phyloP scores from a whole-genome alignment of 1,140 invertebrate genomes.

The Temnothorax nylanderi region DNA sequence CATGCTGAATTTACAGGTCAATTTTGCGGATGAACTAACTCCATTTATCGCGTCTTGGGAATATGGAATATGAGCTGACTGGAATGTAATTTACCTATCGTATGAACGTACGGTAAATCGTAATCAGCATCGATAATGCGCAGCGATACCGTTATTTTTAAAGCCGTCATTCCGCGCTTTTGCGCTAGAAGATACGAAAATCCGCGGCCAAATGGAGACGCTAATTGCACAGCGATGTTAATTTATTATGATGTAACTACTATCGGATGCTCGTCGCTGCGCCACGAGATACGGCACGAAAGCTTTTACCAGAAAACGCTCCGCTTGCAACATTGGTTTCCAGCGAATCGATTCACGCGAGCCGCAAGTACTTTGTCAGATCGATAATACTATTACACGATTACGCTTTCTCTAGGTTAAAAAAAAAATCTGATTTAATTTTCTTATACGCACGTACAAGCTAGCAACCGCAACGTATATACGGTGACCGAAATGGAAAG shows the following conservation, averaged over 20 bases:
- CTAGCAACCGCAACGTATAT: not conserved
- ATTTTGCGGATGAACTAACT: conserved; percentile 42
- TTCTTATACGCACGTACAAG: not conserved
- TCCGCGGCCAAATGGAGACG: not conserved
- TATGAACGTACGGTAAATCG: not conserved
- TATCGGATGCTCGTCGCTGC: not conserved
- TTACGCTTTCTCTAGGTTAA: not conserved
- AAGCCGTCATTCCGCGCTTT: not conserved
- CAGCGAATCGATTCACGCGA: not conserved
- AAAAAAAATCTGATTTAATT: conserved; percentile 39
- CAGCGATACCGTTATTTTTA: not conserved
- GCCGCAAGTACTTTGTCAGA: conserved; percentile 35
- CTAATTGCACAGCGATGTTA: conserved; percentile 29
- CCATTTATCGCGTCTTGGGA: conserved; percentile 50
- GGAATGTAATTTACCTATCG: conserved; percentile 17
- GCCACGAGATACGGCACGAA: conserved; percentile 45
- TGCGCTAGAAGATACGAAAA: conserved; percentile 7
- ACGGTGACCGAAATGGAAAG: not conserved
- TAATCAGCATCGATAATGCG: not conserved
- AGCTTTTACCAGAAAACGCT: conserved; percentile 51
- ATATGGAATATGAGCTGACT: conserved; percentile 25
- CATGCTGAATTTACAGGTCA: conserved; percentile 24
- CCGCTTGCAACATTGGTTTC: conserved; percentile 7
- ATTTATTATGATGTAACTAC: conserved; percentile 37
- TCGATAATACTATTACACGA: conserved; percentile 28